Conservation (phyloP, 2,888 invertebrate species). For the Pterostichus niger region DNA sequence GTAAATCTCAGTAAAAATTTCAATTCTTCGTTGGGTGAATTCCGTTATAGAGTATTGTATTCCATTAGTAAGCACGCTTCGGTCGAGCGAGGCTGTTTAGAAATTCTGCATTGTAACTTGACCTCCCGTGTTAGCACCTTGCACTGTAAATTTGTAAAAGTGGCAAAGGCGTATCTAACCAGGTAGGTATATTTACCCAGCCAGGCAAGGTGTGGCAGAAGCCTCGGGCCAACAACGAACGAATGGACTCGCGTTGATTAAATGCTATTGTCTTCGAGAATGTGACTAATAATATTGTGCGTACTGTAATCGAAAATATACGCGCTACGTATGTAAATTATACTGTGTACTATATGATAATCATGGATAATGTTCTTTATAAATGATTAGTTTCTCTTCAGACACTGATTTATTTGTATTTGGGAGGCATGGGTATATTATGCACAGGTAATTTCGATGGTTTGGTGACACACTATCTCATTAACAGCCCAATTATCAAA, state of each 20-base stretch:
- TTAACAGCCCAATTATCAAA: too few relatives aligned
- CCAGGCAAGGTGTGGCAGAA: conserved; percentile 2
- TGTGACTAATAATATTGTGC: conserved; percentile 3
- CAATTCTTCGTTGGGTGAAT: too few relatives aligned
- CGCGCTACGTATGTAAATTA: too few relatives aligned
- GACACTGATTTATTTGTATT: too few relatives aligned
- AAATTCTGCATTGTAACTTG: conserved; percentile 56
- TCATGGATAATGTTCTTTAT: too few relatives aligned
- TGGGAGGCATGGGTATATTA: too few relatives aligned
- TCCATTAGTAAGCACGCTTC: neutral
- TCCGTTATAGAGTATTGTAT: neutral
- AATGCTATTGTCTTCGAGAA: neutral
- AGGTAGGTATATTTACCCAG: conserved; percentile 29
- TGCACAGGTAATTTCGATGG: too few relatives aligned
- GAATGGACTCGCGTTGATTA: neutral
- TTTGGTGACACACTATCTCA: too few relatives aligned
- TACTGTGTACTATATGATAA: too few relatives aligned
- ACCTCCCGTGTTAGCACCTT: conserved; percentile 53
- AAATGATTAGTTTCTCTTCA: too few relatives aligned
- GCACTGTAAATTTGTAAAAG: conserved; percentile 54
- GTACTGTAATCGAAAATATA: too few relatives aligned
- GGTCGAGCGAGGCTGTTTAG: conserved; percentile 2
- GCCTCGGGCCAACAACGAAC: neutral
- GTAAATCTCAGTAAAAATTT: too few relatives aligned
- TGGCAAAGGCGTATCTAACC: conserved; percentile 25